A percentile compares a stretch with the other conserved stretches of the same genome.
Conservation (phyloP, 64 coral and sea anemone genomes). For the Porites lutea region DNA sequence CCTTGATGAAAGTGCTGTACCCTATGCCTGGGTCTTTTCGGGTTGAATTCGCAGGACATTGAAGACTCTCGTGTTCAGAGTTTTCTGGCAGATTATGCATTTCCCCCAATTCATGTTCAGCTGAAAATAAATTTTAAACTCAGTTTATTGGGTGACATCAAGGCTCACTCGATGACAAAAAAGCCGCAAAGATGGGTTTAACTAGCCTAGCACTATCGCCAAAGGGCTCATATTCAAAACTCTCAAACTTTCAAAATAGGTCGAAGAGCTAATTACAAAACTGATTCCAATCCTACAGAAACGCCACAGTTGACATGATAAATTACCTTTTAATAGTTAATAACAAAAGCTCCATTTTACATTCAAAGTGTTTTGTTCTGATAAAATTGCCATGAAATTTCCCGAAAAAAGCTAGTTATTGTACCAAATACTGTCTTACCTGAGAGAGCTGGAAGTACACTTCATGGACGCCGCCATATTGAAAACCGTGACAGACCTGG, state of each 20-base stretch:
- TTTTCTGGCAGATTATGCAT: slow-evolving; percentile 11
- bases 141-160: slow-evolving; percentile 19
- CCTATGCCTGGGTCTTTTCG: slow-evolving; percentile 25
- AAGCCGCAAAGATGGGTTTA: slow-evolving; percentile 2
- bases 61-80: slow-evolving; percentile 16
- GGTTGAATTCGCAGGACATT: slow-evolving; percentile 30
- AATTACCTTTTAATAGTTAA: no score
- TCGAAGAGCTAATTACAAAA: slow-evolving; percentile 12
- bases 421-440: slow-evolving; percentile 57
- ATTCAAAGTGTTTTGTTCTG: slow-evolving; percentile 42
- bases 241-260: slow-evolving; percentile 20
- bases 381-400: slow-evolving; percentile 52
- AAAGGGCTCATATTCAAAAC: neutral
- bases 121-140: neutral
- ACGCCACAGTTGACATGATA: slow-evolving; percentile 25
- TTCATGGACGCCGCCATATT: slow-evolving; percentile 55
- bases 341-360: slow-evolving; percentile 12
- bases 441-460: slow-evolving; percentile 49
- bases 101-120: no score
- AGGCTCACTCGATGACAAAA: slow-evolving; percentile 7
- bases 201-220: slow-evolving; percentile 2
- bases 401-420: slow-evolving; percentile 38
- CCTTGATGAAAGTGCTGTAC: slow-evolving; percentile 42
- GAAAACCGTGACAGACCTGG: slow-evolving; percentile 56
- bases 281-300: slow-evolving; percentile 19